A percentile compares a stretch with the other conserved stretches of the same genome.
Evolutionary conservation across 2,797 vertebrate genomes (phyloP).

Genomic region (Melopsittacus undulatus): DNA sequence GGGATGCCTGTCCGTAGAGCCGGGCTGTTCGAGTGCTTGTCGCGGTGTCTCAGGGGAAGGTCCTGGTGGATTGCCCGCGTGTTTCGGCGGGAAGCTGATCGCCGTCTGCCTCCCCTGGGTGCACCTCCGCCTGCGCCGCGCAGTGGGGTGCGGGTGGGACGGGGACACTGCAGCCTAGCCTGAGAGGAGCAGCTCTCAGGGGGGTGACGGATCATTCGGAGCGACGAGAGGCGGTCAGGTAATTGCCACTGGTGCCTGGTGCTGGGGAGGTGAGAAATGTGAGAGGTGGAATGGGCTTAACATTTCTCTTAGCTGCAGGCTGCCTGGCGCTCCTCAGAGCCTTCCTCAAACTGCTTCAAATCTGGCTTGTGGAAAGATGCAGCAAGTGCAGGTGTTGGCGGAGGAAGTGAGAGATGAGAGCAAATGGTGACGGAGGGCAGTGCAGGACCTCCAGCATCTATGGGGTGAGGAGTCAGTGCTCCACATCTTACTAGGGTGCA

Average conservation of each 20-base stretch:
- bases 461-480: neutral
- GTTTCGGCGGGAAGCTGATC: neutral
- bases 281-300: neutral
- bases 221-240: accelerated
- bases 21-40: accelerated
- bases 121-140: neutral
- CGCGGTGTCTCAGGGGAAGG: accelerated
- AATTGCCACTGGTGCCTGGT: accelerated
- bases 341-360: too few species aligned
- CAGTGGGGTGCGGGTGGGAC: neutral
- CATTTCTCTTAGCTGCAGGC: neutral
- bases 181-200: accelerated
- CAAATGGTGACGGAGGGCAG: neutral
- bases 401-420: neutral
- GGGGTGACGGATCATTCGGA: accelerated
- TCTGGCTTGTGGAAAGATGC: neutral
- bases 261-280: accelerated
- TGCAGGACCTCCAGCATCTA: neutral
- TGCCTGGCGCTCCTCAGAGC: neutral
- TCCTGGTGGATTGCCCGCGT: accelerated
- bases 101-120: accelerated
- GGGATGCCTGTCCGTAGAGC: neutral
- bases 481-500: accelerated
- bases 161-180: too few species aligned
- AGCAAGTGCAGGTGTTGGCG: neutral